Evolutionary conservation across 2,797 vertebrate genomes (phyloP), one percentile per base, ranked within the genome.

Genomic region (Gymnothorax javanicus): DNA sequence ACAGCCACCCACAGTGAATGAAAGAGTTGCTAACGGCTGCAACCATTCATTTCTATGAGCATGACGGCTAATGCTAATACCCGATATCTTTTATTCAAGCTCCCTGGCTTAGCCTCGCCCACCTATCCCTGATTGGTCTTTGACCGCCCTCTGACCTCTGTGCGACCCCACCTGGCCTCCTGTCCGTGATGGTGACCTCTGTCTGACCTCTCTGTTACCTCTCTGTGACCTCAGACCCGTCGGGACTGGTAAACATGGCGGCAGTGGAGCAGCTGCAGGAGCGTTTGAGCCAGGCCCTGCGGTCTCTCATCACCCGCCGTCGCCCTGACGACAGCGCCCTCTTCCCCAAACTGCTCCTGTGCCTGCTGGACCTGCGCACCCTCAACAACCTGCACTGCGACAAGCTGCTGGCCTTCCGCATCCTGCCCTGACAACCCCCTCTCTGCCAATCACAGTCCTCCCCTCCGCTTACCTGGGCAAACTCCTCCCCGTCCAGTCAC

Each of bases 301-400:
- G 95, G 0, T 94, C 95, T 33, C 93, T 95, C 88, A 92, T 96
- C 89, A 93, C 92, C 58, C 93, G 92, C 0, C 94, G 94, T 50
- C 95, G 92, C 85, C 95, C 95, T 0, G 94, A 95, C 5, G 92
- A 96, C 89, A 89, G 89, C 9, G 15, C 93, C 71, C 94, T 96
- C 86, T 96, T 96, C 88, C 89, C 95, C 82, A 96, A 96, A 91
- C 93, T 96, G 69, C 95, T 97, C 7, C 91, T 96, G 88, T 94
- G 94, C 3, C 92, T 97, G 88, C 95, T 96, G 4, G 96, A 96
- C 93, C 94, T 97, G 87, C 94, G 95, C 89, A 96, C 96, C 84
- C 95, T 97, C 89, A 97, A 96, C 91, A 95, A 94, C 86, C 87
- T 96, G 90, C 96, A 97, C 94, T 96, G 96, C 0, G 96, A 97